phyloP scores from a whole-genome alignment of 2,888 invertebrate species.

The Nomada hirtipes region DNA sequence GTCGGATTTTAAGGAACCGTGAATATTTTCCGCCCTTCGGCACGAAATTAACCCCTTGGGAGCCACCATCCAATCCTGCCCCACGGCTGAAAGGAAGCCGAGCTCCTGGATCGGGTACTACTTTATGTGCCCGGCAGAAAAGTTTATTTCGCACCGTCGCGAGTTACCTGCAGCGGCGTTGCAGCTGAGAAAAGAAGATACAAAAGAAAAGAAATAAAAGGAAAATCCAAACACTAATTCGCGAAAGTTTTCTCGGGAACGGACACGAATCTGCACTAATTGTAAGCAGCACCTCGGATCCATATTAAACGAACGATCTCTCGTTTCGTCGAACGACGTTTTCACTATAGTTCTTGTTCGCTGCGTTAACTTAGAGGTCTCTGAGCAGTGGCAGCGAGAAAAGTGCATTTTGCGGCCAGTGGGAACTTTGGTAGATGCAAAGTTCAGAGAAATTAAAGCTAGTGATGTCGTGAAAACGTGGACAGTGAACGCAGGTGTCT shows the following conservation, averaged over 20 bases:
- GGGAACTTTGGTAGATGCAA: no score
- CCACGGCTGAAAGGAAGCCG: slow-evolving; percentile 51
- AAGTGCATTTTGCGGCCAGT: not conserved
- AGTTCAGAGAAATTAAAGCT: no score
- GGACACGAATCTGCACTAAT: slow-evolving; percentile 62
- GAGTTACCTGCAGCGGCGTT: slow-evolving; percentile 52
- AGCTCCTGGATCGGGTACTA: slow-evolving; percentile 64
- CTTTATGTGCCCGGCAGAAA: slow-evolving; percentile 72
- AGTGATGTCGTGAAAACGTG: no score
- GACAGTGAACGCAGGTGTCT: no score
- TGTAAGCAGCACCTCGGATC: slow-evolving; percentile 37
- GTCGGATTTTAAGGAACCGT: slow-evolving; percentile 83
- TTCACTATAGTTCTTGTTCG: slow-evolving; percentile 11
- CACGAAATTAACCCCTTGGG: slow-evolving; percentile 82
- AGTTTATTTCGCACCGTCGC: slow-evolving; percentile 70
- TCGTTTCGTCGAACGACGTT: slow-evolving; percentile 28
- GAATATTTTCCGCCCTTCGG: slow-evolving; percentile 81
- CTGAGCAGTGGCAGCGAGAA: not conserved
- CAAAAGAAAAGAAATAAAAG: not conserved
- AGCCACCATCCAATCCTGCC: slow-evolving; percentile 72
- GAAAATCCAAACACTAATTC: slow-evolving; percentile 16
- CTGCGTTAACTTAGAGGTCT: not conserved
- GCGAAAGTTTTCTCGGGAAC: slow-evolving; percentile 49
- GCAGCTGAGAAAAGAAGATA: slow-evolving; percentile 15
- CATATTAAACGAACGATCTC: slow-evolving; percentile 32